Base-by-base conservation (phyloP, 2,888 invertebrate species). In the Epirrhoe alternata region DNA sequence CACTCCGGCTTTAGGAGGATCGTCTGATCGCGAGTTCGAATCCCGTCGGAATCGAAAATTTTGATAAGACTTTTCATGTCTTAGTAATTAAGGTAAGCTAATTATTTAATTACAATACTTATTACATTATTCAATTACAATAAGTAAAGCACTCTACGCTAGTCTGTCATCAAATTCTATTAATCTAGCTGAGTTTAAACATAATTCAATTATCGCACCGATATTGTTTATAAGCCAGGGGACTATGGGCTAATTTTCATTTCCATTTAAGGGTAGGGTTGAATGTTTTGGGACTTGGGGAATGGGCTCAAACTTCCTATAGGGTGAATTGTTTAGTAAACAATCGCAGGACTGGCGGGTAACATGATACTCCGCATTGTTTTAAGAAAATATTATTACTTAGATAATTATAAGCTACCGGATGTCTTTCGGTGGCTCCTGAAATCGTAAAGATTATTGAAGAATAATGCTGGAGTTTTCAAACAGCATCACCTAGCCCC, bases 171-270 rank as follows among this genome's bases (percentile, higher is more conserved):
- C 38, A 10, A 38, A 38, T 45, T 10, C 1, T 14, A 5, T 45
- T 14, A 45, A 45, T 45, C 47, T 57, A 57, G 31, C 14, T 42
- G 56, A 6, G 17, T 14, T 10, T n/a, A 30, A 54, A 17, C 49
- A 56, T 45, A 42, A 63, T 45, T 56, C 31, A 57, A 56, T 52
- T 1, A 63, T 35, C 60, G 8, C 35, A 16, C 12, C 35, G 17
- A 55, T 64, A 64, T 64, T 64, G 60, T 64, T 55, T 61, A 24
- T 12, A 45, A 14, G 58, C 38, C 12, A 60, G 42, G 49, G 61
- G 69, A 58, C 68, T 57, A 58, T 62, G 67, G 53, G 53, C 51
- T 70, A 68, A 69, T 70, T 67, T 69, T 68, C 61, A 72, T 72
- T 71, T 68, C 64, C 64, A 50, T 64, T 49, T 63, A 53, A 63